Evolutionary conservation across 2,113 vertebrate species (phyloP).

Genomic region (Gallinago undulata): DNA sequence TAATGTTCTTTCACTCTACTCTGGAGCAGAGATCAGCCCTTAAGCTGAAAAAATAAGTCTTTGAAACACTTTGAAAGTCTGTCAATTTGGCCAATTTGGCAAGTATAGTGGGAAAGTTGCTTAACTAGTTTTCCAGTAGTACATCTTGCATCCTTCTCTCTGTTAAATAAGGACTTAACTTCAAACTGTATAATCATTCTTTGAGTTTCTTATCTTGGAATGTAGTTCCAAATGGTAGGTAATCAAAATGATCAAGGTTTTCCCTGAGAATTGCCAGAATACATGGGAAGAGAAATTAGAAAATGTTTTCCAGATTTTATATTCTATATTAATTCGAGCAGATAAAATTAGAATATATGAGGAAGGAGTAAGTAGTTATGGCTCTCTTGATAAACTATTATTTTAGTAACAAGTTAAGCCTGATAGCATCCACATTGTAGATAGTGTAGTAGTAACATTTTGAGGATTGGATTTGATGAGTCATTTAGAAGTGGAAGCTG

Average conservation of each 20-base stretch:
- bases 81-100: slow-evolving; percentile 42
- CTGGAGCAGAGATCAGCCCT: background rate
- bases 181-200: background rate
- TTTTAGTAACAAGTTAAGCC: background rate
- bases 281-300: background rate
- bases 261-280: background rate
- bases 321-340: background rate
- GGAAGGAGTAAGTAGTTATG: background rate
- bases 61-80: slow-evolving; percentile 27
- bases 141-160: background rate
- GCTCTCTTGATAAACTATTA: background rate
- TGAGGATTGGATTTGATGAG: background rate
- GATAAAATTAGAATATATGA: background rate
- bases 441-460: background rate
- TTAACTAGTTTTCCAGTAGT: slow-evolving; percentile 3
- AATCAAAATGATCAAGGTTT: background rate
- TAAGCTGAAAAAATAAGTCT: slow-evolving; percentile 48
- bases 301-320: background rate
- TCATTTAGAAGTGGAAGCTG: background rate
- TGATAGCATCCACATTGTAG: background rate
- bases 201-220: background rate
- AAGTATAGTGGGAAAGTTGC: slow-evolving; percentile 41
- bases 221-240: background rate
- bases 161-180: background rate
- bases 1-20: slow-evolving; percentile 1